These are phyloP conservation scores for Heliopora coerulea DNA, from an alignment of 92 coral and sea anemone species.

Conservation along the genomic window DNA sequence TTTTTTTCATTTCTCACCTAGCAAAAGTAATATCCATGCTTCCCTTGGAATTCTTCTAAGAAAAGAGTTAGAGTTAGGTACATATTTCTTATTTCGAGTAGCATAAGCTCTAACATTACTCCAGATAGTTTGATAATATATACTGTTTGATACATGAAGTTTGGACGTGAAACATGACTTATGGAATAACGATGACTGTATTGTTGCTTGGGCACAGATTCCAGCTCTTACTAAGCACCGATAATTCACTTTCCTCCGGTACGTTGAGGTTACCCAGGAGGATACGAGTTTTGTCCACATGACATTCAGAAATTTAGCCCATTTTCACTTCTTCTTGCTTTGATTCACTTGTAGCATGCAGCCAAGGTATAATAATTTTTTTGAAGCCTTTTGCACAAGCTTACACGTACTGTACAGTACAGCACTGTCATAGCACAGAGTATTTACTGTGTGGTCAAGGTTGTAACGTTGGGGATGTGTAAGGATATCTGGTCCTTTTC, in stretches of 20 bases:
- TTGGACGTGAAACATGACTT: background rate
- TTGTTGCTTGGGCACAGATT: background rate
- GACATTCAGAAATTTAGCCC: background rate
- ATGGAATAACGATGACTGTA: background rate
- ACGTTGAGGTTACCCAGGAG: background rate
- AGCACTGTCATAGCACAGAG: too few relatives aligned
- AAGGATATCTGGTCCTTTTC: too few relatives aligned
- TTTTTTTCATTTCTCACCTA: slow-evolving; percentile 1
- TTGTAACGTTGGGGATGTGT: too few relatives aligned
- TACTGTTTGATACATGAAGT: background rate
- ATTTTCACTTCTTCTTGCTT: background rate
- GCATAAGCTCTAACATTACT: background rate
- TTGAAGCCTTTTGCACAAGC: too few relatives aligned
- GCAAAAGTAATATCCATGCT: background rate
- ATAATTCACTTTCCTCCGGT: background rate
- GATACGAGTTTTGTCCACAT: background rate
- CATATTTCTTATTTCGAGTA: background rate
- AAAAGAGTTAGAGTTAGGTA: background rate
- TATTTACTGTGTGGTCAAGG: too few relatives aligned
- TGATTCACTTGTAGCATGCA: too few relatives aligned
- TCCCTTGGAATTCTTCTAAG: slow-evolving; percentile 8
- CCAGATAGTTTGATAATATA: background rate
- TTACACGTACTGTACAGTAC: too few relatives aligned
- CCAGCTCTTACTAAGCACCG: background rate
- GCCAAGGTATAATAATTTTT: too few relatives aligned